phyloP scores from a whole-genome alignment of 2,113 vertebrate genomes.

The Melanerpes formicivorus region DNA sequence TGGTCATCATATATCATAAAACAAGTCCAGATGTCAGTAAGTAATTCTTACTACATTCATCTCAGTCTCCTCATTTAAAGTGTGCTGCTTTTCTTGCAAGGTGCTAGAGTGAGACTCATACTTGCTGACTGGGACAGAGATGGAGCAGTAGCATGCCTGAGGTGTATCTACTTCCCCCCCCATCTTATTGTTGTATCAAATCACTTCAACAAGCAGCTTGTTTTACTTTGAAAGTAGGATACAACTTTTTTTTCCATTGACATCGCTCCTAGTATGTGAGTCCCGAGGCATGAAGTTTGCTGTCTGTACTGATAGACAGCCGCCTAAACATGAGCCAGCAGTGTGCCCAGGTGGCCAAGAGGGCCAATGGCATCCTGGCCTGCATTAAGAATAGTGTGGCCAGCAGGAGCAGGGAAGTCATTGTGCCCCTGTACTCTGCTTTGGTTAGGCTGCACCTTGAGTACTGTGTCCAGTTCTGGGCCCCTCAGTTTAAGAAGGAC shows the following conservation, averaged over 20 bases:
- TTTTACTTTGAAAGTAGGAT: background rate
- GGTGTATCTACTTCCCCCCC: background rate
- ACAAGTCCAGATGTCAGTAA: background rate
- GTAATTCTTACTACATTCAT: fast-evolving
- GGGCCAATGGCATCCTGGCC: too few relatives aligned
- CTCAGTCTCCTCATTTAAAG: background rate
- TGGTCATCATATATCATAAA: background rate
- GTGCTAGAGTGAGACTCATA: background rate
- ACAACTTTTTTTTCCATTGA: background rate
- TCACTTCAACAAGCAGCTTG: background rate
- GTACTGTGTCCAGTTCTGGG: too few relatives aligned
- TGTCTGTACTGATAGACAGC: background rate
- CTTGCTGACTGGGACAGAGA: background rate
- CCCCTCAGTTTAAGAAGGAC: too few relatives aligned
- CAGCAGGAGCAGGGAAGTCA: too few relatives aligned
- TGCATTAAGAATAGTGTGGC: too few relatives aligned
- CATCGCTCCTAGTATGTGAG: background rate
- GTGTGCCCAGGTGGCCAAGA: too few relatives aligned
- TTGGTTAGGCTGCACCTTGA: too few relatives aligned
- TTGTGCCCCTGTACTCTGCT: too few relatives aligned
- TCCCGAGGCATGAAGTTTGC: background rate
- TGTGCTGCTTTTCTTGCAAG: background rate
- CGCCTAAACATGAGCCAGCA: too few relatives aligned
- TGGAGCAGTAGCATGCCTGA: background rate
- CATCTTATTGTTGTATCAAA: background rate